Base-by-base conservation (phyloP, 2,797 vertebrate genomes). In the Pipistrellus kuhlii region DNA sequence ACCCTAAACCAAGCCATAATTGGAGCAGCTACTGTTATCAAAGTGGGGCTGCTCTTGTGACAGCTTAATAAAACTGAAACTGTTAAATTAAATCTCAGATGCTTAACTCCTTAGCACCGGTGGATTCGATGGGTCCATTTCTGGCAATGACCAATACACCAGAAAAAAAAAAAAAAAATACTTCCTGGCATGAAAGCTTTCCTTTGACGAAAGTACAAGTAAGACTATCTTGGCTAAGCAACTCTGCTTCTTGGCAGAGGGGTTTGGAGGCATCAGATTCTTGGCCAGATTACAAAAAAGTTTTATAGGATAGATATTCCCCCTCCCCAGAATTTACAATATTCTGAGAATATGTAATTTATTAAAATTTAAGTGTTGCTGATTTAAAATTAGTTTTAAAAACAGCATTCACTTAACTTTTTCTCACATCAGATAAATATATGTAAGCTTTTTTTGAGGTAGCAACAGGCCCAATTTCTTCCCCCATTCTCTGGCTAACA, bases 61-160 rank as follows among this genome's bases (percentile, higher is more conserved):
- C 98, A 98, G 97, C 96, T 98, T 98, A 98, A 98, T 98, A 99
- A 99, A 98, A 97, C 97, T 98, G 98, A 98, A 98, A 98, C 97
- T 98, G 98, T 98, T 98, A 98, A 98, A 98, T 98, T 98, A 98
- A 98, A 98, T 98, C 98, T 97, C 94, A 97, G 97, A 98, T 98
- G 98, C 97, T 98, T 99, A 97, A 97, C 97, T 97, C 97, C 96
- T 97, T 96, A 97, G 95, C 96, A 97, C 93, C 51, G 25, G 90
- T 96, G 69, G 83, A 82, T 89, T 97, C 83, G 21, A 93, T 94
- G 96, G 94, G 96, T 96, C 96, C 96, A 68, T 95, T 96, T 94
- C 96, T 97, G 96, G 96, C 95, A 93, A 38, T 96, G 93, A 80
- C 96, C 95, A 95, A 23, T 93, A 75, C 38, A 94, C 94, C 55